phyloP scores from a whole-genome alignment of 1,140 invertebrate genomes.

The Papilio aristodemus region DNA sequence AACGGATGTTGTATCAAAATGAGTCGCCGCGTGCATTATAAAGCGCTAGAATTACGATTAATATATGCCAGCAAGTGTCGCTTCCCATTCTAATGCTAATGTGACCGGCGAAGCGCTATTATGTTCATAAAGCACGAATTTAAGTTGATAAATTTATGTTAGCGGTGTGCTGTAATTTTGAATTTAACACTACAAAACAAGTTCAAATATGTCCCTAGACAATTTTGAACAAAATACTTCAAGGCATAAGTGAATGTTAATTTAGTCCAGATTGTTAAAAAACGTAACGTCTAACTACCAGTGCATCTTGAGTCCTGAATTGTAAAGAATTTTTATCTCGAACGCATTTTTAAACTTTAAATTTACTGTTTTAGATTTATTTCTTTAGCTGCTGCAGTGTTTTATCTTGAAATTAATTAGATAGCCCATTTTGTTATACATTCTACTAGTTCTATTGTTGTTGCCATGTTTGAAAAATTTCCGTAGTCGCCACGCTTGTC shows the following conservation, averaged over 20 bases:
- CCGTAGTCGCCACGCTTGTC: too few species aligned
- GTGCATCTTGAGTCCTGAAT: conserved; percentile 9
- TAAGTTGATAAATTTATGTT: conserved; percentile 9
- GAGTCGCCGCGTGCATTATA: background rate
- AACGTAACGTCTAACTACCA: background rate
- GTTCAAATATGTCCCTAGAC: background rate
- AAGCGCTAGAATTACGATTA: conserved; percentile 14
- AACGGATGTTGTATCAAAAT: conserved; percentile 8
- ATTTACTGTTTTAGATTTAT: conserved; percentile 17
- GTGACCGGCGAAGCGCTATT: conserved; percentile 8
- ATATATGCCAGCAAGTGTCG: conserved; percentile 17
- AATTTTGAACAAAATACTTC: too few species aligned
- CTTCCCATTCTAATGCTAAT: conserved; percentile 8
- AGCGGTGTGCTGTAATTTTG: background rate
- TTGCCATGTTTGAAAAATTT: too few species aligned
- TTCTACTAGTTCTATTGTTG: too few species aligned
- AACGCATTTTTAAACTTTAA: background rate
- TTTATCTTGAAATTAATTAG: conserved; percentile 11
- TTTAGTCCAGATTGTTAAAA: conserved; percentile 4
- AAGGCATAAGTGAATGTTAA: too few species aligned
- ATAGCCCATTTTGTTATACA: background rate
- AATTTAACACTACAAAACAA: background rate
- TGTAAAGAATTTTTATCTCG: background rate
- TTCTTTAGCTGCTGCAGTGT: conserved; percentile 8
- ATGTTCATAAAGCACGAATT: conserved; percentile 12